Percentiles rank a stretch among this genome's conserved stretches.
phyloP scores from a whole-genome alignment of 2,888 invertebrate genomes.

The Fragum whitleyi region DNA sequence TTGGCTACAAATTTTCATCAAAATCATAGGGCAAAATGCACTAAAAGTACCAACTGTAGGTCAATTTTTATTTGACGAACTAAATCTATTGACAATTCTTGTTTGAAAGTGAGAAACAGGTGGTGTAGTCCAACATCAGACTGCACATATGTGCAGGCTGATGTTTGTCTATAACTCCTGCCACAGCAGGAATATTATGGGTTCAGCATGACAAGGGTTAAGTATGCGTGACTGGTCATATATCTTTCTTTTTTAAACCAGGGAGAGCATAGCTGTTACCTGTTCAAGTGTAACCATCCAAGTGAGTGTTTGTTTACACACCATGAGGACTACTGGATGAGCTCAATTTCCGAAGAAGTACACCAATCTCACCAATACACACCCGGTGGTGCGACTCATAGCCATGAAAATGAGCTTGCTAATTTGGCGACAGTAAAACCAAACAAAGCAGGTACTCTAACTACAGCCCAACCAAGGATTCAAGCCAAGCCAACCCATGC shows the following conservation, averaged over 20 bases:
- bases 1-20: no score
- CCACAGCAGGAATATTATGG: no score
- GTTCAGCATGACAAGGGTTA: no score
- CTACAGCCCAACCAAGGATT: neutral
- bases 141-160: no score
- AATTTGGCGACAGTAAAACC: constrained; percentile 42
- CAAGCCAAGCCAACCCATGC: constrained; percentile 24
- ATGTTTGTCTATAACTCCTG: no score
- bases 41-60: no score
- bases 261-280: constrained; percentile 77
- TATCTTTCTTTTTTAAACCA: constrained; percentile 40
- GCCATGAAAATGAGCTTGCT: constrained; percentile 67
- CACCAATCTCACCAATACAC: constrained; percentile 45
- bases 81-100: no score
- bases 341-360: constrained; percentile 48
- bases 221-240: no score
- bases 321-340: constrained; percentile 73
- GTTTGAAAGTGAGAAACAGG: no score
- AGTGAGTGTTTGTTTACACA: constrained; percentile 73
- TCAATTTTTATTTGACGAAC: no score
- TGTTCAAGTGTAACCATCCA: constrained; percentile 75
- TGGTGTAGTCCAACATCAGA: no score
- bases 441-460: neutral
- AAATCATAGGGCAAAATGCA: no score
- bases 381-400: constrained; percentile 49